Evolutionary conservation across 2,797 vertebrate species (phyloP), one percentile per base, ranked within the genome.

Genomic region (Arnoldichthys spilopterus): DNA sequence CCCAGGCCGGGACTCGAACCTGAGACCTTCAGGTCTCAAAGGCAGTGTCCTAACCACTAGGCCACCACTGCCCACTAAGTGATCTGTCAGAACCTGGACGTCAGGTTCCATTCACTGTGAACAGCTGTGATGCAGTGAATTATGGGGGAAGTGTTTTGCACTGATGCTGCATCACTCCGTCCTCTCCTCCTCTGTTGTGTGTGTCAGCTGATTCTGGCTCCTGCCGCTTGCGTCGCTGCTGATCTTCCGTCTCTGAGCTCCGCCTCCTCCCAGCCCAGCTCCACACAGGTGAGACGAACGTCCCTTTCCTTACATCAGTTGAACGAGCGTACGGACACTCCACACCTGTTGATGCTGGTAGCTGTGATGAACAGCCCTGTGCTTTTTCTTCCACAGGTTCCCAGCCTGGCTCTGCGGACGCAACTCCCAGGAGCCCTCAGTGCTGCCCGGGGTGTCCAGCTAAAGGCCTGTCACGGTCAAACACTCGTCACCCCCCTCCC

Each of bases 171-270:
- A 6, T 6, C 40, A 43, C 40, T 12, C 11, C 40, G 1, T 43
- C 54, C 22, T 13, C n/a, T 49, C 37, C 30, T 18, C 26, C 16
- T 49, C 12, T 54, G 26, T 86, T 87, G 80, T 83, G 76, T 87
- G 84, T 87, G 1, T 75, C 91, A 98, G 96, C 94, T 98, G 79
- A 97, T 98, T 94, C 95, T 98, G 77, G 96, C 97, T 87, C 96
- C 97, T 84, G 94, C 96, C 15, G 95, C 96, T 88, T 95, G 96
- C 84, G 95, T 97, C 90, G 94, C 96, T 89, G 92, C 96, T 90
- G 96, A 98, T 90, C 94, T 96, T 87, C 96, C 97, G 85, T 92
- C 95, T 89, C 93, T 96, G 86, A 96, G 95, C 61, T 94, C 94
- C 66, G 92, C 94, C 88, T 95, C 95, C 83, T 95, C 95, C 91